Conservation (phyloP, 1,140 invertebrate genomes). For the Lucilia cuprina region DNA sequence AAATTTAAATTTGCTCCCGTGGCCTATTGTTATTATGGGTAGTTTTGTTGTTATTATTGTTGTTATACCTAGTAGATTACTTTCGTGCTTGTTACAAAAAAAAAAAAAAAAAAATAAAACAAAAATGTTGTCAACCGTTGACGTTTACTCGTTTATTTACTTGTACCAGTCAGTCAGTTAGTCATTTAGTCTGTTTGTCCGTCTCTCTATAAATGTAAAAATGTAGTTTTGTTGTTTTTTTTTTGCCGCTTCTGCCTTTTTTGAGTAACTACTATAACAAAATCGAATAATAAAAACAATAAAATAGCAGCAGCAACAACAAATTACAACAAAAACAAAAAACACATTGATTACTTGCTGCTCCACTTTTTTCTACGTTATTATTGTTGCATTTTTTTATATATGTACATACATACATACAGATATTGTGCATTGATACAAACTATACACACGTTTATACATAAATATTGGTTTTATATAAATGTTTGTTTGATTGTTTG, state of each 20-base stretch:
- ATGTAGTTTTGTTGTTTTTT: background rate
- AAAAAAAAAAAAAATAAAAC: background rate
- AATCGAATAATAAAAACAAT: background rate
- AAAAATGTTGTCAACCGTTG: constrained; percentile 17
- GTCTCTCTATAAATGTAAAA: too few relatives aligned
- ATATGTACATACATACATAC: background rate
- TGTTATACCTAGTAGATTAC: background rate
- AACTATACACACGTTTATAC: background rate
- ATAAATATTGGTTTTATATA: background rate
- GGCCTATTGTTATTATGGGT: background rate
- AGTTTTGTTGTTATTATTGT: background rate
- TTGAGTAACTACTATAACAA: background rate
- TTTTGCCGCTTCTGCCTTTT: background rate
- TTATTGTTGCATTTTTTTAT: constrained; percentile 1
- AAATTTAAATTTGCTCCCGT: background rate
- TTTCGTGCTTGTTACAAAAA: background rate
- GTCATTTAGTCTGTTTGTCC: background rate
- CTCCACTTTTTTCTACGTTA: background rate
- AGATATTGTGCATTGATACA: too few relatives aligned
- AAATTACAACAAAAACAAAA: background rate
- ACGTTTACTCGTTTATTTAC: constrained; percentile 21
- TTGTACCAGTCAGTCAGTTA: background rate
- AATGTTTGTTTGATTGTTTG: background rate
- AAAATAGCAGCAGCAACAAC: background rate
- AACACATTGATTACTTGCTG: constrained; percentile 10